phyloP scores from a whole-genome alignment of 2,888 invertebrate species.

The Iphiclides podalirius region DNA sequence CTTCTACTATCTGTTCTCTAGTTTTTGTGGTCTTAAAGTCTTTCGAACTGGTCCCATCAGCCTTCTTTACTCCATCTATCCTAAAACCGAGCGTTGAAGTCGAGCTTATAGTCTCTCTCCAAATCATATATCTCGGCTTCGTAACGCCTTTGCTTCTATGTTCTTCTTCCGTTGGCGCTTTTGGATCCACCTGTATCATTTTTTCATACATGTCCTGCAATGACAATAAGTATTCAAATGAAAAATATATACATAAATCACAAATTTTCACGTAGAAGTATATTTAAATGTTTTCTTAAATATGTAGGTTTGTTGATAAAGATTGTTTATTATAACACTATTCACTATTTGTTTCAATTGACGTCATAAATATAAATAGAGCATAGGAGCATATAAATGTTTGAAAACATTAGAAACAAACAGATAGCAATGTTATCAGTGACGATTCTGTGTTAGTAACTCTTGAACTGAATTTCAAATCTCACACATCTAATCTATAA shows the following conservation, averaged over 20 bases:
- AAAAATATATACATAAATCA: slow-evolving; percentile 24
- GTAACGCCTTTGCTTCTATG: slow-evolving; percentile 94
- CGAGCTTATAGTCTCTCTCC: slow-evolving; percentile 98
- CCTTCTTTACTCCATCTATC: slow-evolving; percentile 95
- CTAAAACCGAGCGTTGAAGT: slow-evolving; percentile 98
- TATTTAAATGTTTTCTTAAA: no score
- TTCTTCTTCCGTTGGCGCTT: slow-evolving; percentile 94
- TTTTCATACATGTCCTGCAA: slow-evolving; percentile 97
- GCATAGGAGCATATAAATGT: background rate
- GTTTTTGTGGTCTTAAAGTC: slow-evolving; percentile 97
- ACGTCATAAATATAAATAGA: slow-evolving; percentile 17
- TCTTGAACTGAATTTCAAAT: no score
- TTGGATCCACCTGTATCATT: slow-evolving; percentile 95
- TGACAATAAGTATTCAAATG: slow-evolving; percentile 24
- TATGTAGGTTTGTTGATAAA: background rate
- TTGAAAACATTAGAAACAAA: slow-evolving; percentile 1
- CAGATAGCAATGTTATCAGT: slow-evolving; percentile 8
- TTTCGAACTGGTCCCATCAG: slow-evolving; percentile 94
- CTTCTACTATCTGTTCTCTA: slow-evolving; percentile 88
- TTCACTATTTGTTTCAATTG: slow-evolving; percentile 13
- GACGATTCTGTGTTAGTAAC: background rate
- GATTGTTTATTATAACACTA: slow-evolving; percentile 1
- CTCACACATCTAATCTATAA: no score
- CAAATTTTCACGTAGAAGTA: no score
- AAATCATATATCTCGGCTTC: slow-evolving; percentile 96